phyloP scores from a whole-genome alignment of 2,888 invertebrate species.

The Nudaria mundana region DNA sequence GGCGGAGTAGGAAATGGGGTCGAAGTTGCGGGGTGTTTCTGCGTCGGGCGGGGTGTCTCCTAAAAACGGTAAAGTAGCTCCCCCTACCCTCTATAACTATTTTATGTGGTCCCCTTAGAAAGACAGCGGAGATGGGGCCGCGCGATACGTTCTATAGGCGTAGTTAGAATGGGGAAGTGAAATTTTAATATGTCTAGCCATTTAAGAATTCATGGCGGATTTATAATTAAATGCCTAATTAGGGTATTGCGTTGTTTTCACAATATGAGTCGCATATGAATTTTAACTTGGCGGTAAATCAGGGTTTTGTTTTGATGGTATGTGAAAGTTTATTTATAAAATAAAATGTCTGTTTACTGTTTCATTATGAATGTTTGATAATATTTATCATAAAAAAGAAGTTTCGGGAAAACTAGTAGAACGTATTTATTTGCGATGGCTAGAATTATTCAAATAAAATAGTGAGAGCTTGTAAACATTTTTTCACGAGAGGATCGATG shows the following conservation, averaged over 20 bases:
- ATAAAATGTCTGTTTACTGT: too few species aligned
- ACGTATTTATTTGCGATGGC: too few species aligned
- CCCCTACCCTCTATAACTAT: constrained; percentile 79
- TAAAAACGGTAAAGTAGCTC: constrained; percentile 81
- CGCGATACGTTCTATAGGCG: constrained; percentile 70
- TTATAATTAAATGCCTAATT: constrained; percentile 79
- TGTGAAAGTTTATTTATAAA: too few species aligned
- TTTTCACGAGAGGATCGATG: too few species aligned
- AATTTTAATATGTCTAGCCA: constrained; percentile 77
- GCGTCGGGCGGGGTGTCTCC: constrained; percentile 75
- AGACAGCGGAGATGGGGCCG: constrained; percentile 76
- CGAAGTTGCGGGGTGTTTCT: constrained; percentile 69
- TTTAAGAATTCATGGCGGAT: constrained; percentile 78
- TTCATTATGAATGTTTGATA: too few species aligned
- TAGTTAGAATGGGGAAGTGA: constrained; percentile 66
- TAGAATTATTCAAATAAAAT: too few species aligned
- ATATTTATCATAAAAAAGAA: too few species aligned
- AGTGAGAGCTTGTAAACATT: too few species aligned
- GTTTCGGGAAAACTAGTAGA: too few species aligned
- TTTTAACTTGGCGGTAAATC: constrained; percentile 49
- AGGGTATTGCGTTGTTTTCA: constrained; percentile 64
- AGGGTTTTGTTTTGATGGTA: constrained; percentile 31
- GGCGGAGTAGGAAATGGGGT: constrained; percentile 72
- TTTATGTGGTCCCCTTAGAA: constrained; percentile 81
- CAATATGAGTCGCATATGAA: constrained; percentile 50